phyloP scores from a whole-genome alignment of 2,888 invertebrate species.

The Ditula angustiorana region DNA sequence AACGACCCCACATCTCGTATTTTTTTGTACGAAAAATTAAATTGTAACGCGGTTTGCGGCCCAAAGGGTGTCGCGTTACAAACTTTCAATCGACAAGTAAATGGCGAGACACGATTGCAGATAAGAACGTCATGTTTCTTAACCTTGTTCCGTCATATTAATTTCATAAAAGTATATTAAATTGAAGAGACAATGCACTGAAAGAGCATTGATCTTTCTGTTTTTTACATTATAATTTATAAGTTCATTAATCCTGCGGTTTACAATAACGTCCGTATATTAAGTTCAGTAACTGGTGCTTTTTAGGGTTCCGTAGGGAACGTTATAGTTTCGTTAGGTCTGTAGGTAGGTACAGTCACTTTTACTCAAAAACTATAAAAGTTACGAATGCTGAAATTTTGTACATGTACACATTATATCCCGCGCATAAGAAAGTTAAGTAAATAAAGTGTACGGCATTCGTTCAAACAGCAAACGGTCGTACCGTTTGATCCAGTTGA shows the following conservation, averaged over 20 bases:
- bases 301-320: too few relatives aligned
- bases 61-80: slow-evolving; percentile 19
- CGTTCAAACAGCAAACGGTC: too few relatives aligned
- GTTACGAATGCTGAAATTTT: too few relatives aligned
- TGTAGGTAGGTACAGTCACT: too few relatives aligned
- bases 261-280: neutral
- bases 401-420: too few relatives aligned
- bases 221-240: neutral
- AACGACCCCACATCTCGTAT: slow-evolving; percentile 5
- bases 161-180: slow-evolving; percentile 15
- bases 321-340: too few relatives aligned
- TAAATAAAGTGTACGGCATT: too few relatives aligned
- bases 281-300: neutral
- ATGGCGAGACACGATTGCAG: slow-evolving; percentile 21
- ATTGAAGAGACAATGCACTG: slow-evolving; percentile 26
- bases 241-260: slow-evolving; percentile 1
- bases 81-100: slow-evolving; percentile 24
- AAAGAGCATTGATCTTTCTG: slow-evolving; percentile 14
- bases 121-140: slow-evolving; percentile 29
- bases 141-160: slow-evolving; percentile 25
- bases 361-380: too few relatives aligned
- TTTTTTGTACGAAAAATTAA: slow-evolving; percentile 14
- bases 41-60: slow-evolving; percentile 4
- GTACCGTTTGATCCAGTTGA: too few relatives aligned
- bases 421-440: too few relatives aligned